phyloP scores from a whole-genome alignment of 1,140 invertebrate species.

The Gonioctena quinquepunctata region DNA sequence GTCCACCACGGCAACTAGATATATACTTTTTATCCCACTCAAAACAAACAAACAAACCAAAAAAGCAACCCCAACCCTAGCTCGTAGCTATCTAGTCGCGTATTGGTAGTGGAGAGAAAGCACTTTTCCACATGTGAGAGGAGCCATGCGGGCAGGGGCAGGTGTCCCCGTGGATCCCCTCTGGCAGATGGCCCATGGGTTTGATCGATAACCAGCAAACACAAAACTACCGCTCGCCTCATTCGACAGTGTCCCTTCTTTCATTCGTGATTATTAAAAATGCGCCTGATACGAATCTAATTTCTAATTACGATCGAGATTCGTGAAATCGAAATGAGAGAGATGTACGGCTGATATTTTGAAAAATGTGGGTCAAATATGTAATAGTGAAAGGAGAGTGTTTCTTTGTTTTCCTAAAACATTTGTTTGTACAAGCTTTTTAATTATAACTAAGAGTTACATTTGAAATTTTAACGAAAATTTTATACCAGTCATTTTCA shows the following conservation, averaged over 20 bases:
- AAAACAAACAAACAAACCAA: too few species aligned
- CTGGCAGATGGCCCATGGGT: background rate
- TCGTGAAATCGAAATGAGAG: background rate
- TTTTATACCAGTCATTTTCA: too few species aligned
- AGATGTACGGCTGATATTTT: background rate
- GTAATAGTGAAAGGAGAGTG: too few species aligned
- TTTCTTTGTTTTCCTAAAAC: too few species aligned
- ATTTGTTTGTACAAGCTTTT: too few species aligned
- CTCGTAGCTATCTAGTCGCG: background rate
- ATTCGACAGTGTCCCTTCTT: background rate
- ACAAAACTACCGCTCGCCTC: background rate
- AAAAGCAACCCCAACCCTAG: background rate
- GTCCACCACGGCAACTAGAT: too few species aligned
- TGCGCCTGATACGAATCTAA: background rate
- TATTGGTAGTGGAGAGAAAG: background rate
- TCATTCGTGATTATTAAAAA: background rate
- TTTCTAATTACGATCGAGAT: background rate
- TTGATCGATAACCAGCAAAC: constrained; percentile 4
- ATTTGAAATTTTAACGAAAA: too few species aligned
- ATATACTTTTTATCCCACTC: too few species aligned
- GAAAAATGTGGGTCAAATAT: background rate
- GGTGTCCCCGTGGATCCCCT: constrained; percentile 6
- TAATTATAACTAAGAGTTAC: too few species aligned
- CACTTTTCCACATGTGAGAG: background rate
- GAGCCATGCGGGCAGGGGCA: background rate